phyloP scores from a whole-genome alignment of 1,140 invertebrate species.

The Ooceraea biroi region DNA sequence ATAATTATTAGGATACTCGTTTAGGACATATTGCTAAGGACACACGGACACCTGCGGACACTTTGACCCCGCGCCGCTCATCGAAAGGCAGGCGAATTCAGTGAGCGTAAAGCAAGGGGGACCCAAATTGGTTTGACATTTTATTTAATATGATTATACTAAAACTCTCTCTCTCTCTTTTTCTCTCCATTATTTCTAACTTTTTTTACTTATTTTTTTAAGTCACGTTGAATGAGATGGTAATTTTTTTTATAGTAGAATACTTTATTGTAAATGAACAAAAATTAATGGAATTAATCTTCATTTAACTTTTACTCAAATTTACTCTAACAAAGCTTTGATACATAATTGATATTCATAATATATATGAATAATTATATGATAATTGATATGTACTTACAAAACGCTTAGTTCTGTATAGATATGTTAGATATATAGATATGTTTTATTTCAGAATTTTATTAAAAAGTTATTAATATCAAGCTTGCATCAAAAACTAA shows the following conservation, averaged over 20 bases:
- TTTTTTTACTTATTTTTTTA: too few species aligned
- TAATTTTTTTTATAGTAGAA: too few species aligned
- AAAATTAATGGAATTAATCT: background rate
- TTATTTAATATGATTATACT: too few species aligned
- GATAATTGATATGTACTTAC: too few species aligned
- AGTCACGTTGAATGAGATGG: too few species aligned
- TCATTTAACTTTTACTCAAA: background rate
- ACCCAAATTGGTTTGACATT: background rate
- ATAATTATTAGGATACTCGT: slow-evolving; percentile 21
- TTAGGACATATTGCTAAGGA: slow-evolving; percentile 1
- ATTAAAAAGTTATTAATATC: background rate
- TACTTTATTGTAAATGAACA: background rate
- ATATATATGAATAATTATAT: too few species aligned
- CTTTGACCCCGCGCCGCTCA: background rate
- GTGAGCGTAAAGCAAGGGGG: background rate
- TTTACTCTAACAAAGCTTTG: background rate
- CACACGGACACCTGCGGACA: too few species aligned
- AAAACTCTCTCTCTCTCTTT: too few species aligned
- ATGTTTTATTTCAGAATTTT: background rate
- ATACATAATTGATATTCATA: too few species aligned
- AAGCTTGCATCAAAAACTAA: slow-evolving; percentile 4
- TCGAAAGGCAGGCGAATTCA: slow-evolving; percentile 14
- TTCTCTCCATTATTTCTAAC: too few species aligned
- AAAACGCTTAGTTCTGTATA: background rate
- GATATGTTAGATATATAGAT: too few species aligned